Conservation (phyloP, 1,140 invertebrate genomes). For the Meloidogyne hapla region DNA sequence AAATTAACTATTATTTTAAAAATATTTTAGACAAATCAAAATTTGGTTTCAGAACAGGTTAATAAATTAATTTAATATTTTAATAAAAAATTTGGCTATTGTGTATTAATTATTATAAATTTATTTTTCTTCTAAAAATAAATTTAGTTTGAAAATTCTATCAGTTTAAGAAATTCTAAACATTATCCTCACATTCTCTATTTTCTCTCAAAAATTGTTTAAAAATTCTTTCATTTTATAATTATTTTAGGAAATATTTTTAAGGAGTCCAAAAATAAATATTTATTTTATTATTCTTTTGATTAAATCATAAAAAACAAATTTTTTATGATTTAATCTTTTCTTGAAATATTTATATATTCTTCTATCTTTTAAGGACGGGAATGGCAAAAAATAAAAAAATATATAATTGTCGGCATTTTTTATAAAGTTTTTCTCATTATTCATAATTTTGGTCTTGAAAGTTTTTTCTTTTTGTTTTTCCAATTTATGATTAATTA, state of each 20-base stretch:
- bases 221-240: no score
- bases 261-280: no score
- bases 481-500: not conserved
- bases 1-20: not conserved
- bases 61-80: no score
- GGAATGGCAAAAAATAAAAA: not conserved
- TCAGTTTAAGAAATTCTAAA: no score
- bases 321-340: not conserved
- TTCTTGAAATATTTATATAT: constrained; percentile 8
- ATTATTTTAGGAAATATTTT: no score
- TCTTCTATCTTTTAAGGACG: not conserved
- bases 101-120: no score
- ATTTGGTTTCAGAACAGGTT: constrained; percentile 70
- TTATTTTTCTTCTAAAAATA: not conserved
- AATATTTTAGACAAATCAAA: constrained; percentile 72
- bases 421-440: not conserved
- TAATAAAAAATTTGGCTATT: no score
- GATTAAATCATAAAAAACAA: no score
- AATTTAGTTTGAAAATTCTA: no score
- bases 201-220: no score
- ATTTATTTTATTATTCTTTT: no score
- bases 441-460: not conserved
- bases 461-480: not conserved
- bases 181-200: no score
- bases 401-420: not conserved